Evolutionary conservation across 2,797 vertebrate genomes (phyloP).

Genomic region (Amblyraja radiata): DNA sequence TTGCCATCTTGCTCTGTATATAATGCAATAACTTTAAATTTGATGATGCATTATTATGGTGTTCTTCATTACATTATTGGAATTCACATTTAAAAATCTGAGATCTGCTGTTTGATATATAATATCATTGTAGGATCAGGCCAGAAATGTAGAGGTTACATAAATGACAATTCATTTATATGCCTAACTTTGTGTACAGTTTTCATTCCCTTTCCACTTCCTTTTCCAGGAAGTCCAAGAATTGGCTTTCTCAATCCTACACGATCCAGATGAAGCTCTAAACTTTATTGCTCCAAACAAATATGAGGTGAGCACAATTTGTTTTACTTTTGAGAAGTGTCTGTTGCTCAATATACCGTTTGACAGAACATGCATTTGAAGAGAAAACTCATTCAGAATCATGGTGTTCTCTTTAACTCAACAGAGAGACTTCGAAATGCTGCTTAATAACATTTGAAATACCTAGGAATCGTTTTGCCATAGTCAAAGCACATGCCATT

Average conservation of each 20-base stretch:
- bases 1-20: neutral
- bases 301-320: conserved; percentile 71
- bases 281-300: conserved; percentile 99
- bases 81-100: too few species aligned
- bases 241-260: conserved; percentile 91
- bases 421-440: too few species aligned
- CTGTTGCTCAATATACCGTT: neutral
- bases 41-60: neutral
- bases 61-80: neutral
- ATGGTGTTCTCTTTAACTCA: too few species aligned
- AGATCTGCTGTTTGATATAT: neutral
- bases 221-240: conserved; percentile 80
- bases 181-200: neutral
- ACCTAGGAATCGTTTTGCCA: neutral
- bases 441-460: neutral
- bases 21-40: neutral
- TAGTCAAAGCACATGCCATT: neutral
- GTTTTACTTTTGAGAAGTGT: conserved; percentile 67
- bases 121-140: neutral
- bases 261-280: conserved; percentile 90
- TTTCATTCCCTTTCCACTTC: neutral
- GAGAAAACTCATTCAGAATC: neutral
- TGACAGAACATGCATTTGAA: neutral
- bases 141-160: neutral
- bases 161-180: neutral